Percentiles rank a stretch among this genome's conserved stretches.
phyloP scores from a whole-genome alignment of 2,113 vertebrate genomes.

The Apus apus region DNA sequence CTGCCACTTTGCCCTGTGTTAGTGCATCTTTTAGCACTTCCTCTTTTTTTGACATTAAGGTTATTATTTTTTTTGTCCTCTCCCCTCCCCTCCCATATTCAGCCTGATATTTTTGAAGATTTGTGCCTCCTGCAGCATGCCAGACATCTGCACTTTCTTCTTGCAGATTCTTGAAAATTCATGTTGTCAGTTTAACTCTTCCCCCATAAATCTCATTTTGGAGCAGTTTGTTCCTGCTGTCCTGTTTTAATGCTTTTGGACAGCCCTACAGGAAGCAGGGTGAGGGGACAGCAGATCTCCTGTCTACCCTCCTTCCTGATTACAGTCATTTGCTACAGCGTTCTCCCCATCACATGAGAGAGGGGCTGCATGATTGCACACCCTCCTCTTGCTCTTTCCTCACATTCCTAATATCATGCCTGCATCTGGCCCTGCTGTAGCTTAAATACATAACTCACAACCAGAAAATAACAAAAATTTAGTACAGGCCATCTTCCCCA shows the following conservation, averaged over 20 bases:
- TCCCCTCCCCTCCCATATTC: not conserved
- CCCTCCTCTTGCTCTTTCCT: not conserved
- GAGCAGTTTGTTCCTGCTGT: not conserved
- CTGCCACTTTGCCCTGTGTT: constrained; percentile 5
- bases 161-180: not conserved
- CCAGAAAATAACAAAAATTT: fast-evolving
- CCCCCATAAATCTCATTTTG: not conserved
- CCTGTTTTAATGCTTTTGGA: not conserved
- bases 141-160: constrained; percentile 21
- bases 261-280: not conserved
- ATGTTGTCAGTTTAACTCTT: not conserved
- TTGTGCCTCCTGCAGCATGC: constrained; percentile 1
- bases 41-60: constrained; percentile 3
- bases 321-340: not conserved
- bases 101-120: not conserved
- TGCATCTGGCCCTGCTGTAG: not conserved
- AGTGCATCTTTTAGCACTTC: constrained; percentile 17
- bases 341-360: not conserved
- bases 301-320: not conserved
- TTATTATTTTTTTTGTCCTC: not conserved
- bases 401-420: not conserved
- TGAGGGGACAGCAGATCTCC: not conserved
- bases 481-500: not conserved
- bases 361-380: not conserved
- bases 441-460: not conserved